Conservation (phyloP, 2,888 invertebrate genomes). For the Rosalia funebris region DNA sequence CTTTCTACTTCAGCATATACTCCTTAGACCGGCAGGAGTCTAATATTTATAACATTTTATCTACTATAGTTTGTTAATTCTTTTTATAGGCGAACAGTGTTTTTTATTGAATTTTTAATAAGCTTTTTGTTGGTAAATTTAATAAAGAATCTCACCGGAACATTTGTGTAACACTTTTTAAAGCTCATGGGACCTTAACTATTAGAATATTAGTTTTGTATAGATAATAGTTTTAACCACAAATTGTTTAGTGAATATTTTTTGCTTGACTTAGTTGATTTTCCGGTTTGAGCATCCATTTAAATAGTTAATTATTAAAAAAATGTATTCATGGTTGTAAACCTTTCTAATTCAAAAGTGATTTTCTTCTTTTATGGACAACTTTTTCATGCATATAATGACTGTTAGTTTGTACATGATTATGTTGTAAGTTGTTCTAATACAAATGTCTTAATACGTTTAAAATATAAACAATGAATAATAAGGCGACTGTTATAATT, state of each 20-base stretch:
- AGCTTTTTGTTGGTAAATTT: conserved; percentile 5
- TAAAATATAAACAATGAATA: too few relatives aligned
- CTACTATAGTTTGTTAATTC: conserved; percentile 6
- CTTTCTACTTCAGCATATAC: conserved; percentile 1
- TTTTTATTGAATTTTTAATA: conserved; percentile 1
- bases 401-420: too few relatives aligned
- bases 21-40: conserved; percentile 12
- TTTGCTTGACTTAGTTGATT: background rate
- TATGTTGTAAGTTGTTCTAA: too few relatives aligned
- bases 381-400: too few relatives aligned
- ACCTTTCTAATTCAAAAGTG: too few relatives aligned
- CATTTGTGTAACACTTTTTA: background rate
- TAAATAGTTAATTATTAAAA: too few relatives aligned
- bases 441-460: too few relatives aligned
- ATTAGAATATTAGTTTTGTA: background rate
- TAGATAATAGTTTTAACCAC: background rate
- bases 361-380: too few relatives aligned
- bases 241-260: background rate
- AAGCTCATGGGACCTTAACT: background rate
- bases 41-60: too few relatives aligned
- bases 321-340: too few relatives aligned
- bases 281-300: background rate
- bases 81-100: background rate
- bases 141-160: background rate
- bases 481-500: too few relatives aligned